Percentiles rank a stretch among this genome's conserved stretches.
Conservation (phyloP, 2,797 vertebrate species). For the Loriculus beryllinus region DNA sequence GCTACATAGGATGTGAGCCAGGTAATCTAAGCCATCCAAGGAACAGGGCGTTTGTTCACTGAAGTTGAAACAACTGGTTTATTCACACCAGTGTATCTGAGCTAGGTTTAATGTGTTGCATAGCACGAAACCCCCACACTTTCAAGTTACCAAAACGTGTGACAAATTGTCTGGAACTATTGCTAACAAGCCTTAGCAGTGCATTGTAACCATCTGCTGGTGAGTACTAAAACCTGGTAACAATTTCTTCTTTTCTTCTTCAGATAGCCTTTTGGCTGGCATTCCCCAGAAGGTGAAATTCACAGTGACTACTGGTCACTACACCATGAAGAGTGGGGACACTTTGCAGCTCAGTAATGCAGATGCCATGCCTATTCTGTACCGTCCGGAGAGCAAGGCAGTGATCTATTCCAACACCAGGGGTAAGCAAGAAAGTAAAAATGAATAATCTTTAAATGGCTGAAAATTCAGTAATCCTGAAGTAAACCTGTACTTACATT, state of each 20-base stretch:
- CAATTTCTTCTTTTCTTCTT: conserved; percentile 2
- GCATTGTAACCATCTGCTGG: neutral
- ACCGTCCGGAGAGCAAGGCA: conserved; percentile 79
- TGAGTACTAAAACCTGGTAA: neutral
- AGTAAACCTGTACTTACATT: neutral
- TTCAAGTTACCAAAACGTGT: neutral
- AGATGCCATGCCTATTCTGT: conserved; percentile 88
- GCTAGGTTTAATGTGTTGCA: neutral
- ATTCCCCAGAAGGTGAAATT: conserved; percentile 94
- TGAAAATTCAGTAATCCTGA: neutral
- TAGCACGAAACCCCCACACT: neutral
- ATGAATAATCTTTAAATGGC: neutral
- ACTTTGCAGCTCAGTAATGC: conserved; percentile 92
- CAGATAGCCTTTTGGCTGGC: conserved; percentile 93
- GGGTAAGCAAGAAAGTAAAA: conserved; percentile 71
- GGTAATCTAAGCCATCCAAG: neutral
- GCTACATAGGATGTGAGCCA: neutral
- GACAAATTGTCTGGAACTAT: neutral
- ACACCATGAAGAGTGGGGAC: conserved; percentile 89
- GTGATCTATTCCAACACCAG: conserved; percentile 82
- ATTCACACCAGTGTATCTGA: fast-evolving
- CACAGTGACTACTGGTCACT: conserved; percentile 92
- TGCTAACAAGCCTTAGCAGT: neutral
- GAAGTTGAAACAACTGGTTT: neutral
- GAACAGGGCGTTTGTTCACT: neutral